Conservation (phyloP, 2,113 vertebrate species). For the Okapia johnstoni region DNA sequence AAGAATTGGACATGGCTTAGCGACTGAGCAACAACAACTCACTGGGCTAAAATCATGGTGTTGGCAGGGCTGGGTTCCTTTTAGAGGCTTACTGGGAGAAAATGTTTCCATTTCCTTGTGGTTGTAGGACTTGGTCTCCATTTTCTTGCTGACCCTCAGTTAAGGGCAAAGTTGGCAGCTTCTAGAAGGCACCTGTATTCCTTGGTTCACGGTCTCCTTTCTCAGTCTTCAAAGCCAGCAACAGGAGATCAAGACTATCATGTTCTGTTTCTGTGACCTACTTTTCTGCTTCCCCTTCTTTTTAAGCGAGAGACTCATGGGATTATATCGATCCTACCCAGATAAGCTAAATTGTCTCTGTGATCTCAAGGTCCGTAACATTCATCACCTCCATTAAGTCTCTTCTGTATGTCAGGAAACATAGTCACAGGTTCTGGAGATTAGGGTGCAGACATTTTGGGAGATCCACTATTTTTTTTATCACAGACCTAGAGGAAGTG, state of each 20-base stretch:
- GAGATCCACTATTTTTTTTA: not conserved
- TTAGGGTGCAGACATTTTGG: not conserved
- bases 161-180: not conserved
- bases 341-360: not conserved
- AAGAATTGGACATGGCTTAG: not conserved
- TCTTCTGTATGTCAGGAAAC: not conserved
- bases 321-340: too few relatives aligned
- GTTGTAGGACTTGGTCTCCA: not conserved
- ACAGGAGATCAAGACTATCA: not conserved
- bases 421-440: not conserved
- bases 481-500: not conserved
- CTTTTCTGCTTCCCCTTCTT: not conserved
- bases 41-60: not conserved
- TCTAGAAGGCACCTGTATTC: not conserved
- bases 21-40: not conserved
- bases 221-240: not conserved
- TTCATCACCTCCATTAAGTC: not conserved
- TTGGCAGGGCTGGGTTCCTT: not conserved
- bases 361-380: not conserved
- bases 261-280: not conserved
- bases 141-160: not conserved
- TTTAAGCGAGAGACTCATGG: not conserved
- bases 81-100: not conserved
- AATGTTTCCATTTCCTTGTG: not conserved
- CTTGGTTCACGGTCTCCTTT: not conserved